Base-by-base conservation (phyloP, 2,888 invertebrate species). In the Augochlorella aurata region DNA sequence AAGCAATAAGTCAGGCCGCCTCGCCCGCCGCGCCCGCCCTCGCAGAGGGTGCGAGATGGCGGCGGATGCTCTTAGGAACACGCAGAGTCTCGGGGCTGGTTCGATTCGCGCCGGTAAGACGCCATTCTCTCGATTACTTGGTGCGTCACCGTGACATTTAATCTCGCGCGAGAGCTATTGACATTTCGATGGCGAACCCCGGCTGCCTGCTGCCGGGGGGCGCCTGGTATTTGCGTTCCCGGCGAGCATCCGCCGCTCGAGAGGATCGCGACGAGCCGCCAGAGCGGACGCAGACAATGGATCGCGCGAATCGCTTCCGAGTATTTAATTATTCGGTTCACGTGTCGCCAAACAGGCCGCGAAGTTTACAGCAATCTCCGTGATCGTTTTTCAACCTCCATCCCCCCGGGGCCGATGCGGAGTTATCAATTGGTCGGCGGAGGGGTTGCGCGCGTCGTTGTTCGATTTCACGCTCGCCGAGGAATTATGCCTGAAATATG, bases 71-170 rank as follows among this genome's bases (percentile, higher is more conserved):
- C 78, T 70, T 63, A 12, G 49, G 49, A 63, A 18, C 38, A 66
- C 54, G 67, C 54, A n/a, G 44, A 44, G 44, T 38, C 18, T 44
- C 38, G 29, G 66, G 5, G 24, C 7, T 0, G 49, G 66, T 29
- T 45, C 44, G 73, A 29, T 54, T 2, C 65, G 65, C 61, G 73
- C 65, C 69, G 68, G 78, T 80, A 85, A 88, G 87, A 86, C 71
- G 87, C 79, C 87, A 85, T 88, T 87, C 88, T 85, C 87, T 82
- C 87, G 88, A 88, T 88, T 88, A 85, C 85, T 84, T 75, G 81
- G 81, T 88, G 85, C 87, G 87, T 88, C 87, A 87, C 80, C 78
- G 85, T 88, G 88, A 88, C 88, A 88, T 88, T 88, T 88, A 88
- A 88, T 88, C 88, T 85, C 80, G 85, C 84, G 79, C 87, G 78